phyloP scores from a whole-genome alignment of 2,888 invertebrate genomes.

The Fissipunctia ypsillon region DNA sequence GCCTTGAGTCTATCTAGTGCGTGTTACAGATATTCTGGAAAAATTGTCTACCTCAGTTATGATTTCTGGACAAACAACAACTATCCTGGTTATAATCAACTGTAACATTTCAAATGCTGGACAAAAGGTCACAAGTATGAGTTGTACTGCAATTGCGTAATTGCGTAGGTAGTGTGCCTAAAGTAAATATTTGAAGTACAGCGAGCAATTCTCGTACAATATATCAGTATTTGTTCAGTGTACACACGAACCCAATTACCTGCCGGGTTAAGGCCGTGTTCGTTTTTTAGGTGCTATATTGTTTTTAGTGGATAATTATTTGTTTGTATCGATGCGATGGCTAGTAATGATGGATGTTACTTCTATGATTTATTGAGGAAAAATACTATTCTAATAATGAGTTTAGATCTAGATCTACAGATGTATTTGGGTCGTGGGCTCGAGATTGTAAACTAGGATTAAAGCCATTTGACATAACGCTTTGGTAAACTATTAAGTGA shows the following conservation, averaged over 20 bases:
- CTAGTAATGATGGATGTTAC: neutral
- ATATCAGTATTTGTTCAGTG: slow-evolving; percentile 36
- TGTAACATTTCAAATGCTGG: neutral
- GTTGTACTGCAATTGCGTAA: slow-evolving; percentile 17
- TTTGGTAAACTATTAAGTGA: neutral
- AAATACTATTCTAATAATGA: neutral
- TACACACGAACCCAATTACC: slow-evolving; percentile 37
- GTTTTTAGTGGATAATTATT: slow-evolving; percentile 18
- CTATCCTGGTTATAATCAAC: neutral
- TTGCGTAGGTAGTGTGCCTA: slow-evolving; percentile 21
- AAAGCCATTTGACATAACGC: neutral
- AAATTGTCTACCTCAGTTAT: neutral
- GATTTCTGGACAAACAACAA: neutral
- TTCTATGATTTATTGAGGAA: neutral
- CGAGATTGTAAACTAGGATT: neutral
- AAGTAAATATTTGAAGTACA: slow-evolving; percentile 43
- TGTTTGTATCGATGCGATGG: slow-evolving; percentile 1
- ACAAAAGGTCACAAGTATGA: slow-evolving; percentile 5
- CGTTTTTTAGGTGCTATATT: slow-evolving; percentile 19
- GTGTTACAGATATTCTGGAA: neutral
- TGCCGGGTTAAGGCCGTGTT: slow-evolving; percentile 29
- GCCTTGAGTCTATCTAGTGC: neutral
- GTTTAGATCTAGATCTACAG: neutral
- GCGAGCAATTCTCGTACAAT: slow-evolving; percentile 21
- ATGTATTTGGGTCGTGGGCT: neutral